Evolutionary conservation across 2,113 vertebrate species (phyloP), one percentile per base, ranked within the genome.

Genomic region (Rhinopithecus roxellana): DNA sequence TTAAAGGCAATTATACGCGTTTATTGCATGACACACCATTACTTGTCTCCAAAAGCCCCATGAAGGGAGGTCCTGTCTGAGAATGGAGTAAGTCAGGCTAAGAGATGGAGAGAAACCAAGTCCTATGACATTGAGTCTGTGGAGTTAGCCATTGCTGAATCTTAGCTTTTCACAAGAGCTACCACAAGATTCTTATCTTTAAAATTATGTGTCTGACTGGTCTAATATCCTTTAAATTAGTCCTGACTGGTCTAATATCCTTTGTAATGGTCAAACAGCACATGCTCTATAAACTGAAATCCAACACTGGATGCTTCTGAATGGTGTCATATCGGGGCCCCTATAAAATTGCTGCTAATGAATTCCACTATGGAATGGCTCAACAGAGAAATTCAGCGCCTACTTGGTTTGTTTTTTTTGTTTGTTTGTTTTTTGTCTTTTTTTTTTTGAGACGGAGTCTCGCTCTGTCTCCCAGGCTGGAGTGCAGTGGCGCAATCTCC

Each of bases 281-380:
- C n/a, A 17, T 45, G 35, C 30, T 64, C 61, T 52, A 3, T 25
- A 27, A 25, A 35, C 30, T 6, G 45, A 67, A 30, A 18, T 35
- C 38, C 14, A n/a, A 13, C n/a, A 25, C 74, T 5, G 18, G 22
- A 40, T 22, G 50, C 20, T 74, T 52, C 67, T 0, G 27, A 55
- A 35, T 1, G 8, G 23, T 5, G 77, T 13, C 82, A 43, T 2
- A 1, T 0, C 5, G 64, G 74, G 74, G 13, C 57, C 13, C 50
- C 89, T 6, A 5, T 6, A 11, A 45, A 25, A 7, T 0, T 8
- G 14, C 50, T 64, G 12, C 45, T 18, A 61, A 43, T 5, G 4
- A 67, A 57, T 13, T 23, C 3, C 14, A 8, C 0, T 2, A 3
- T 0, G 74, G 43, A 32, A 10, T 0, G 4, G 67, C 45, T 59